Evolutionary conservation across 1,140 invertebrate genomes (phyloP), one percentile per base, ranked within the genome.

Genomic region (Tachypleus tridentatus): DNA sequence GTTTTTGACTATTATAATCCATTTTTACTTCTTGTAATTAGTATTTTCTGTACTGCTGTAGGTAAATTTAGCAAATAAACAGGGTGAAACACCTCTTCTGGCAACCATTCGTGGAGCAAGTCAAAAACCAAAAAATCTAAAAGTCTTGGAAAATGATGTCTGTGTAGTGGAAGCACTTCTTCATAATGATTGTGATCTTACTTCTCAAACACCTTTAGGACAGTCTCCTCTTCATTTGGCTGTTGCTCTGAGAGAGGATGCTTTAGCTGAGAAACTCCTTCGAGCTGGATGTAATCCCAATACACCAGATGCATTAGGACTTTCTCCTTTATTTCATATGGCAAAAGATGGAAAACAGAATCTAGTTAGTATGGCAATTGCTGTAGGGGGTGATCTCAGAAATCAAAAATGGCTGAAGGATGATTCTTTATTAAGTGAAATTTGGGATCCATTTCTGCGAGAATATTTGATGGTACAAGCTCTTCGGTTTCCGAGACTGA

Each of bases 41-140:
- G 29, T 29, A 29, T 29, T 29, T 29, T 57, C 47, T 57, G 5
- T 57, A 11, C 53, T 56, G 50, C 11, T 7, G 62, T 65, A 48
- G 62, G 89, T 93, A 68, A 90, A 64, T 56, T 29, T 63, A 8
- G 29, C 62, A 11, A 72, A 72, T 63, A 62, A 67, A 61, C 51
- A 58, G 6, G 64, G 65, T 49, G 70, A 73, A 61, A 71, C 69
- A 3, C 62, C 70, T 49, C 56, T 73, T 4, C 69, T 70, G 58
- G 66, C 71, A 7, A 68, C 61, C 4, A 64, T 72, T 5, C 53
- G 67, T 57, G 67, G 69, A 61, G 7, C 53, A 7, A 54, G n/a
- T 8, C 63, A 57, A 7, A 60, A 68, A 60, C 48, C 49, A 3
- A 64, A 70, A 51, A 62, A 65, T 57, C 58, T 69, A 49, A 57